Conservation (phyloP, 2,113 vertebrate genomes). For the Cynocephalus volans region DNA sequence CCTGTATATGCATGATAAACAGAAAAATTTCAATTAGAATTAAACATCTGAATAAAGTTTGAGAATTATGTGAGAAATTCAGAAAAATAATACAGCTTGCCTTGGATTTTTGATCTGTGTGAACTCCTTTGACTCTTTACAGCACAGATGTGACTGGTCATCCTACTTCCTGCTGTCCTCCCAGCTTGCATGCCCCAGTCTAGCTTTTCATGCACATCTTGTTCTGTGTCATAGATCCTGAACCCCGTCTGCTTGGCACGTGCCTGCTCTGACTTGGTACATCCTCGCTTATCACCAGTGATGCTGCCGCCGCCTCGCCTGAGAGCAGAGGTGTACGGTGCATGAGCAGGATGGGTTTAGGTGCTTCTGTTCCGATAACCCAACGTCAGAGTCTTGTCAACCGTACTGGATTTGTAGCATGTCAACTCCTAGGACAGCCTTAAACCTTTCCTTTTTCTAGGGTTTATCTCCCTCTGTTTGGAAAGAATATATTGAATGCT, state of each 20-base stretch:
- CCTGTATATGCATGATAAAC: neutral
- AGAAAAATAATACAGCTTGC: neutral
- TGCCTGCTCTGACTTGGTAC: neutral
- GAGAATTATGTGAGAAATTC: neutral
- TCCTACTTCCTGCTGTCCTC: neutral
- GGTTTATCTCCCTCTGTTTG: neutral
- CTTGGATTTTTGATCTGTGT: neutral
- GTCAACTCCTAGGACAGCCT: neutral
- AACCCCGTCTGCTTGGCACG: neutral
- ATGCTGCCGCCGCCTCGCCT: no score
- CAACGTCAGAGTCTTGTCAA: neutral
- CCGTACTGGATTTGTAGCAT: neutral
- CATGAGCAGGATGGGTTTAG: neutral
- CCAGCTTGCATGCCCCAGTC: neutral
- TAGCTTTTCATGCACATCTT: neutral
- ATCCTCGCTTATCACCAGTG: neutral
- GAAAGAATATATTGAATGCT: neutral
- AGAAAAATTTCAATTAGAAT: neutral
- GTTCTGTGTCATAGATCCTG: neutral
- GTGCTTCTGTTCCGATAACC: neutral
- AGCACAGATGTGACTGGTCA: no score
- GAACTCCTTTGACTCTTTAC: neutral
- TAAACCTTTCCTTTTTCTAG: neutral
- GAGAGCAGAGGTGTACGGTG: rapidly evolving
- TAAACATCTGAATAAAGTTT: neutral